Conservation (phyloP, 2,113 vertebrate species). For the Calyptomena viridis region DNA sequence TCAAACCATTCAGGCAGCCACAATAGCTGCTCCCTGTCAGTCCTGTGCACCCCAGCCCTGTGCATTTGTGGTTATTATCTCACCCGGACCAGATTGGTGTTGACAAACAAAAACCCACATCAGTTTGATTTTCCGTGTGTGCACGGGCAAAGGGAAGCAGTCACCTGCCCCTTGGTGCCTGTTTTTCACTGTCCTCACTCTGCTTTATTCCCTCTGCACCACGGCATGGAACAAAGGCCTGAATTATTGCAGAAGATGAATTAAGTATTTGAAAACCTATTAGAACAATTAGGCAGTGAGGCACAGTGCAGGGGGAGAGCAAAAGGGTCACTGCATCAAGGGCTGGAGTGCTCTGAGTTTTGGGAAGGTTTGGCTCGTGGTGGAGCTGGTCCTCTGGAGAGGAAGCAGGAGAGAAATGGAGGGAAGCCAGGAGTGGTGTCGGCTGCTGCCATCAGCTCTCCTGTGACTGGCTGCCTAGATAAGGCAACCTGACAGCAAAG, state of each 20-base stretch:
- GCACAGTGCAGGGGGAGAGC: not conserved
- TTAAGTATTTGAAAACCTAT: not conserved
- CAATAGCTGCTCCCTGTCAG: not conserved
- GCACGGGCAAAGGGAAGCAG: not conserved
- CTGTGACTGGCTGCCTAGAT: not conserved
- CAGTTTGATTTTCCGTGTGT: not conserved
- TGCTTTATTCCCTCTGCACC: not conserved
- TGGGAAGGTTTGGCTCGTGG: not conserved
- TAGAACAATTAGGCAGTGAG: not conserved
- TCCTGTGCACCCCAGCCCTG: not conserved
- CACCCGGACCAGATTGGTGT: not conserved
- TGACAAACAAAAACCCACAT: not conserved
- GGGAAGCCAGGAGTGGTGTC: not conserved
- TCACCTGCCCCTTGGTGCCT: not conserved
- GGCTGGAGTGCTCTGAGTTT: not conserved
- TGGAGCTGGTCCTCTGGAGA: not conserved
- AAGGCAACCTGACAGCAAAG: not conserved
- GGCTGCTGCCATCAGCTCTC: not conserved
- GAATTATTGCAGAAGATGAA: not conserved
- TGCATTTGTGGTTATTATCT: conserved; percentile 30
- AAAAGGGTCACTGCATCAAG: fast-evolving
- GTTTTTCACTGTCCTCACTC: not conserved
- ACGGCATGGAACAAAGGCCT: not conserved
- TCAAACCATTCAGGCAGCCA: not conserved
- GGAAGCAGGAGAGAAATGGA: not conserved